Evolutionary conservation across 2,888 invertebrate genomes (phyloP).

Genomic region (Arrhopalites spinosus): DNA sequence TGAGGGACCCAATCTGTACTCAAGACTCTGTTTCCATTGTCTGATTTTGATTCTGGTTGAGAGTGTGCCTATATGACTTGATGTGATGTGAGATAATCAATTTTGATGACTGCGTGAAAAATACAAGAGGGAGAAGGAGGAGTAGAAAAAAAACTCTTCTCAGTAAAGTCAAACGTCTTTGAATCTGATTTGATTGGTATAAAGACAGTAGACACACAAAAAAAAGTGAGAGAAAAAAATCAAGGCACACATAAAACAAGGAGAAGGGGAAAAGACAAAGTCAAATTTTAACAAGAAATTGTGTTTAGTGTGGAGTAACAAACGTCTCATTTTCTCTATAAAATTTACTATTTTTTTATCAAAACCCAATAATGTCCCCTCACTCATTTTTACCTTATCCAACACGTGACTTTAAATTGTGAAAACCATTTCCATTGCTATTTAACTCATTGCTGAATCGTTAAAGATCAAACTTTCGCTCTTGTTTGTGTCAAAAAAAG

Average conservation of each 20-base stretch:
- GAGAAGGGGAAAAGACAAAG: not conserved
- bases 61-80: not conserved
- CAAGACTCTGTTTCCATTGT: slow-evolving; percentile 2
- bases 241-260: not conserved
- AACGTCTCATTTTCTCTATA: too few species aligned
- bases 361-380: too few species aligned
- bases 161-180: too few species aligned
- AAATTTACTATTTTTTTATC: too few species aligned
- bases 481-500: too few species aligned
- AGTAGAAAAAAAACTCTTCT: not conserved
- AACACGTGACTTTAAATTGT: too few species aligned
- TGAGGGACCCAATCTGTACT: not conserved
- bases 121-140: not conserved
- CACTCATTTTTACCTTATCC: too few species aligned
- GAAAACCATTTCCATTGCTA: too few species aligned
- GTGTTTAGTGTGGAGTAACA: too few species aligned
- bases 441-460: too few species aligned
- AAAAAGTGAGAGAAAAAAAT: not conserved
- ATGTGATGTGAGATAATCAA: slow-evolving; percentile 8
- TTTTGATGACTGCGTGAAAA: slow-evolving; percentile 15
- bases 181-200: not conserved
- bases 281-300: too few species aligned
- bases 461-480: too few species aligned
- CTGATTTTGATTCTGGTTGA: slow-evolving; percentile 10
- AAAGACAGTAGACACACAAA: not conserved